Percentiles rank a stretch among this genome's conserved stretches.
phyloP scores from a whole-genome alignment of 2,797 vertebrate species.

The Melanotaenia parkinsoni region DNA sequence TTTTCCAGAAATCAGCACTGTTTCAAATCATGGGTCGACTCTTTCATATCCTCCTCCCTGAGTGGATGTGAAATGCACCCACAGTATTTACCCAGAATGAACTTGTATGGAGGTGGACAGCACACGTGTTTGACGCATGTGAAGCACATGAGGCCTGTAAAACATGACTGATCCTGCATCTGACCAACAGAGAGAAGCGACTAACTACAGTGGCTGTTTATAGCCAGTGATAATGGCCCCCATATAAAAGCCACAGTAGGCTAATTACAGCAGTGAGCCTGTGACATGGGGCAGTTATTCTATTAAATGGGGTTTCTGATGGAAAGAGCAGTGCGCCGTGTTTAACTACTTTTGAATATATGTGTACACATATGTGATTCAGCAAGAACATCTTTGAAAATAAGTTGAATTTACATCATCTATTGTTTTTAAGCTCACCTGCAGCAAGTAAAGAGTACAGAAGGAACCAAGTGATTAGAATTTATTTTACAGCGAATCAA shows the following conservation, averaged over 20 bases:
- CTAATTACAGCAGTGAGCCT: slow-evolving; percentile 73
- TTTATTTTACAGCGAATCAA: background rate
- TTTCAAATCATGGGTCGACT: slow-evolving; percentile 10
- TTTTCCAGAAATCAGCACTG: slow-evolving; percentile 8
- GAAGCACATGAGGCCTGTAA: slow-evolving; percentile 78
- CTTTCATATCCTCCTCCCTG: slow-evolving; percentile 4
- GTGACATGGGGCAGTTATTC: slow-evolving; percentile 52
- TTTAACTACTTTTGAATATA: slow-evolving; percentile 4
- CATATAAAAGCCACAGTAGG: slow-evolving; percentile 79
- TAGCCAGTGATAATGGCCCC: slow-evolving; percentile 83
- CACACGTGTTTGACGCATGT: slow-evolving; percentile 80
- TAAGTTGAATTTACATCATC: background rate
- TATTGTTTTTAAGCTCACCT: background rate
- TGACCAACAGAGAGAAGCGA: slow-evolving; percentile 65
- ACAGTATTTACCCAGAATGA: slow-evolving; percentile 26
- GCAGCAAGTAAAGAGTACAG: background rate
- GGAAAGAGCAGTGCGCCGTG: slow-evolving; percentile 8
- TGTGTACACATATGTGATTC: background rate
- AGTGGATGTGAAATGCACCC: slow-evolving; percentile 20
- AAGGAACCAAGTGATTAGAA: background rate
- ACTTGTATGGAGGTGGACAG: slow-evolving; percentile 38
- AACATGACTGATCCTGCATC: slow-evolving; percentile 71
- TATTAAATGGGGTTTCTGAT: slow-evolving; percentile 22
- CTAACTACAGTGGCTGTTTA: slow-evolving; percentile 79
- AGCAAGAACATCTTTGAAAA: background rate